Conservation (phyloP, 1,140 invertebrate species). For the Lutraria rhynchaena region DNA sequence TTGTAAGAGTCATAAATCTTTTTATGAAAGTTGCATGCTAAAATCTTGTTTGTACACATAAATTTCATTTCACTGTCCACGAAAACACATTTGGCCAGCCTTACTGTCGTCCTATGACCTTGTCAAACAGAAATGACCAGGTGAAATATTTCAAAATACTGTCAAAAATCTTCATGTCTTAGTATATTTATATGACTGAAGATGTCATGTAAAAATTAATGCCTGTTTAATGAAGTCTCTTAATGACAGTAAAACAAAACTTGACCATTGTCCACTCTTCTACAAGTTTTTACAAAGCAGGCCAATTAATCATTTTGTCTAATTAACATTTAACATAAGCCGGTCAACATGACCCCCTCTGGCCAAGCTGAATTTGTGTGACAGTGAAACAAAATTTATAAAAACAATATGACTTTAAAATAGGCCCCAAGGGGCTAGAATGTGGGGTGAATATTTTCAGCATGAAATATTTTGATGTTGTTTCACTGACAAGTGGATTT, state of each 20-base stretch:
- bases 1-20: too few relatives aligned
- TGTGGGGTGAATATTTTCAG: conserved; percentile 9
- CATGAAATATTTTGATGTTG: conserved; percentile 54
- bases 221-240: conserved; percentile 45
- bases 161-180: neutral
- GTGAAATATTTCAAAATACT: conserved; percentile 16
- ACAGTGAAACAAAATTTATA: conserved; percentile 45
- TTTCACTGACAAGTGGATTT: conserved; percentile 50
- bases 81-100: neutral
- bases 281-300: conserved; percentile 19
- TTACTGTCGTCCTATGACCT: conserved; percentile 1
- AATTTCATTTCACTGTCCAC: neutral
- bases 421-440: conserved; percentile 15
- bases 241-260: conserved; percentile 35
- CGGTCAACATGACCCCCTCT: conserved; percentile 34
- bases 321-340: conserved; percentile 8
- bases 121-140: neutral
- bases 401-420: conserved; percentile 56
- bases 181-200: neutral
- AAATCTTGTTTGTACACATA: too few relatives aligned
- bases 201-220: conserved; percentile 60
- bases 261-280: conserved; percentile 14
- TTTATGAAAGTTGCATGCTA: too few relatives aligned
- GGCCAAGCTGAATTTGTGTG: neutral
- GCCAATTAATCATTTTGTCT: conserved; percentile 43